Evolutionary conservation across 2,888 invertebrate genomes (phyloP).

Genomic region (Cephonodes hylas): DNA sequence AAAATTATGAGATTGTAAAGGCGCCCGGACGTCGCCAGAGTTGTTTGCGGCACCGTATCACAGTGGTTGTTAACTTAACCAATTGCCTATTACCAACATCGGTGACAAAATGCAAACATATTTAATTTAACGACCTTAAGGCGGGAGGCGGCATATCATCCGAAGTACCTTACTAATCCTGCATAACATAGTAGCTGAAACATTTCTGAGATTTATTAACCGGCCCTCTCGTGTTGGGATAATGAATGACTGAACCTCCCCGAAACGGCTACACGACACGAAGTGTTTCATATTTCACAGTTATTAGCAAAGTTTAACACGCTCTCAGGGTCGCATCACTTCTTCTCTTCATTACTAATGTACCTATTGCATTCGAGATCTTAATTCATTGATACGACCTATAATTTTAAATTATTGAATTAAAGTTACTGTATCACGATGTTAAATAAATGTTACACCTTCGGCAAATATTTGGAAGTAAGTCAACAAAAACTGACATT

Average conservation of each 20-base stretch:
- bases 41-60: slow-evolving; percentile 35
- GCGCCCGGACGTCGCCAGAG: slow-evolving; percentile 32
- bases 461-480: too few relatives aligned
- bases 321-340: not conserved
- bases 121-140: slow-evolving; percentile 48
- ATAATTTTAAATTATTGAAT: too few relatives aligned
- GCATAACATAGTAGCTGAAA: slow-evolving; percentile 51
- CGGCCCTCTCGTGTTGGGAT: slow-evolving; percentile 36
- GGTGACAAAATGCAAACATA: slow-evolving; percentile 40
- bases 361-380: not conserved
- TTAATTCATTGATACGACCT: too few relatives aligned
- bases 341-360: not conserved
- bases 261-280: slow-evolving; percentile 22
- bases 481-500: too few relatives aligned
- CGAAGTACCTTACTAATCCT: slow-evolving; percentile 44
- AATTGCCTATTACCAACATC: slow-evolving; percentile 47
- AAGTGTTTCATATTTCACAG: slow-evolving; percentile 26
- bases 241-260: slow-evolving; percentile 36
- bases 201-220: slow-evolving; percentile 51
- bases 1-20: slow-evolving; percentile 46
- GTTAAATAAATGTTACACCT: too few relatives aligned
- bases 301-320: slow-evolving; percentile 16
- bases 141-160: slow-evolving; percentile 19
- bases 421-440: too few relatives aligned
- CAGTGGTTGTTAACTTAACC: slow-evolving; percentile 24